Evolutionary conservation across 2,797 vertebrate species (phyloP).

Genomic region (Enteromius treurensis): DNA sequence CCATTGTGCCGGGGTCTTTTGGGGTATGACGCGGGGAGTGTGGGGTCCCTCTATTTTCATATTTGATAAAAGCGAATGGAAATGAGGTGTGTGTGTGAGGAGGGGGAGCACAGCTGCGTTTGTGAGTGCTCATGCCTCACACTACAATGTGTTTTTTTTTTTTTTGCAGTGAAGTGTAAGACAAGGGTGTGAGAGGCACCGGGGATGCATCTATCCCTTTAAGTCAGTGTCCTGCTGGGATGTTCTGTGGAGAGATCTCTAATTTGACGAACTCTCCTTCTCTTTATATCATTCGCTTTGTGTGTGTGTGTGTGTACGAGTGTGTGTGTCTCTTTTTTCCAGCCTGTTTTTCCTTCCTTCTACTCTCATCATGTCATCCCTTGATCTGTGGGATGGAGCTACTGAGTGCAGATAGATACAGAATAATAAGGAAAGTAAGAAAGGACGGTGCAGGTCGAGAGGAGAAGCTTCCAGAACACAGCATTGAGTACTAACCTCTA

Average conservation of each 20-base stretch:
- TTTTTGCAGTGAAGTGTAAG: constrained; percentile 38
- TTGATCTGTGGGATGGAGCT: constrained; percentile 70
- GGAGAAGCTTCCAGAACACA: constrained; percentile 28
- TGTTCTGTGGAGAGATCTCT: constrained; percentile 66
- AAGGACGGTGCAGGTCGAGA: constrained; percentile 34
- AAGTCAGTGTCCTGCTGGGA: constrained; percentile 66
- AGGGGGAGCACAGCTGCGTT: constrained; percentile 49
- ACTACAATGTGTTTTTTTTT: constrained; percentile 52
- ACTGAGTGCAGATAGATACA: constrained; percentile 63
- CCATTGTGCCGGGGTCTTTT: constrained; percentile 64
- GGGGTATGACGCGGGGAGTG: constrained; percentile 43
- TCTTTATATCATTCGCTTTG: constrained; percentile 54
- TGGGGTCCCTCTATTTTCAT: constrained; percentile 64
- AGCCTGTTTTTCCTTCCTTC: constrained; percentile 71
- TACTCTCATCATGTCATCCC: constrained; percentile 70
- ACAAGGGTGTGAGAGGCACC: constrained; percentile 45
- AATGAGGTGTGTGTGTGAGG: constrained; percentile 56
- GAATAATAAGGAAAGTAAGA: constrained; percentile 62
- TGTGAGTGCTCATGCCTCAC: constrained; percentile 35
- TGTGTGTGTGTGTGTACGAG: constrained; percentile 23
- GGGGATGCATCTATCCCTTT: constrained; percentile 61
- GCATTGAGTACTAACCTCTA: constrained; percentile 70
- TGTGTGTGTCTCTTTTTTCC: constrained; percentile 33
- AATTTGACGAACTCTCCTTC: constrained; percentile 68
- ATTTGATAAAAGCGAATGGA: constrained; percentile 68